These are phyloP conservation scores for human (Homo sapiens) DNA, from an alignment of 2,113 vertebrate genomes.

Conservation along the genomic window GRCh38 chr15:96965501-96966000, in stretches of 20 bases:
- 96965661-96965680: background rate
- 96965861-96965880: background rate
- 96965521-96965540: background rate
- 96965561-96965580: background rate
- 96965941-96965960: too few species aligned
- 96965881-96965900: background rate
- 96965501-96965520: background rate
- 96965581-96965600: background rate
- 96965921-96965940: accelerated
- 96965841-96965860: background rate
- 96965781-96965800: background rate
- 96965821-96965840: background rate
- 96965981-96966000: too few species aligned
- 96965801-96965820: background rate
- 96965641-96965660: too few species aligned
- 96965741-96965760: background rate
- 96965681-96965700: background rate
- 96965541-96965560: background rate
- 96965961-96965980: background rate
- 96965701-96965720: background rate
- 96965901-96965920: background rate
- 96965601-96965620: background rate
- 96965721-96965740: accelerated
- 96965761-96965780: background rate
- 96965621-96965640: background rate